Conservation (phyloP, 2,797 vertebrate genomes). For the Megalops cyprinoides region DNA sequence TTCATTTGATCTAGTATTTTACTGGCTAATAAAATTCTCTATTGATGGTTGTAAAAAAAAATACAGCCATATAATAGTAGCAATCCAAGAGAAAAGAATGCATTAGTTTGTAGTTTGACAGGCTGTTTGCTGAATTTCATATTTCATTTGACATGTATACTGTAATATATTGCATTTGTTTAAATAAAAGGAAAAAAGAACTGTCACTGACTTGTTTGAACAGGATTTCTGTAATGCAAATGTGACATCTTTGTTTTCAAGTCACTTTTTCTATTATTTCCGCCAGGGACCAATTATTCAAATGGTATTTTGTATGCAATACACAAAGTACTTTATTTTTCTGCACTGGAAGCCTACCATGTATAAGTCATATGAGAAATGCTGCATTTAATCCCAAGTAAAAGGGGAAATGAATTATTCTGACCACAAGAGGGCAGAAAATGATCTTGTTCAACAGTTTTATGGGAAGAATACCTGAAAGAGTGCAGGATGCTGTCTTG, state of each 20-base stretch:
- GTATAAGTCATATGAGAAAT: not conserved
- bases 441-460: not conserved
- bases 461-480: too few species aligned
- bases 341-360: too few species aligned
- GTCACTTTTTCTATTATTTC: not conserved
- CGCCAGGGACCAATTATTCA: not conserved
- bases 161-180: constrained; percentile 71
- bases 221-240: not conserved
- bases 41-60: not conserved
- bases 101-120: constrained; percentile 41
- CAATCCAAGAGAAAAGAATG: not conserved
- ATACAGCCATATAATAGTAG: not conserved
- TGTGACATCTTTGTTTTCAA: not conserved
- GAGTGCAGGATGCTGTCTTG: too few species aligned
- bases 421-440: constrained; percentile 38
- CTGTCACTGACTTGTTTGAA: not conserved
- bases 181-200: constrained; percentile 70
- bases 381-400: not conserved
- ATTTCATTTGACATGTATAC: constrained; percentile 62
- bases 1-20: not conserved
- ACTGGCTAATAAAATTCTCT: constrained; percentile 8
- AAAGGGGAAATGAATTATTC: not conserved
- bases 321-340: not conserved
- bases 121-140: constrained; percentile 64
- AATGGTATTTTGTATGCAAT: constrained; percentile 15